These are phyloP conservation scores for Rhegmatorhina hoffmannsi DNA, from an alignment of 2,113 vertebrate genomes.

Conservation along the genomic window DNA sequence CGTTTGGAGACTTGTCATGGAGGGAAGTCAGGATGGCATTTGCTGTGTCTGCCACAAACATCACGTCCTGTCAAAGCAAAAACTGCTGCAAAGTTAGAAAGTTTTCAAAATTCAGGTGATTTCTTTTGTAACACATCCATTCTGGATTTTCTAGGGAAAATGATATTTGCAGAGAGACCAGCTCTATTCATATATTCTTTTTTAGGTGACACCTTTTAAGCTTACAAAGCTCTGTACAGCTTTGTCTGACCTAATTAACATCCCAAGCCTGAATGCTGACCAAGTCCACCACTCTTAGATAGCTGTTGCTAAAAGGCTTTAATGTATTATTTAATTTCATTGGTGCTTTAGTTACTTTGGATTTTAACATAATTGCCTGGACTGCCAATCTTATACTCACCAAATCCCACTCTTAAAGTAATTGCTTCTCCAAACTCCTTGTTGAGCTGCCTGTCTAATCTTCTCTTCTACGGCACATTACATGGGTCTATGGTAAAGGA, in stretches of 20 bases:
- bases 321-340: background rate
- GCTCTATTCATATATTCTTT: background rate
- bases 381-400: background rate
- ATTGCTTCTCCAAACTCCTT: conserved; percentile 20
- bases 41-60: conserved; percentile 96
- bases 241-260: background rate
- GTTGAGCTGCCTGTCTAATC: background rate
- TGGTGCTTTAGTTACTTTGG: background rate
- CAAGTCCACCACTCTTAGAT: background rate
- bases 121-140: background rate
- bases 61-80: conserved; percentile 84
- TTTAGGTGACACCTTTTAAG: background rate
- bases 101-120: background rate
- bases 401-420: background rate
- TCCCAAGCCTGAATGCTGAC: background rate
- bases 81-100: background rate
- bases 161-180: background rate
- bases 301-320: background rate
- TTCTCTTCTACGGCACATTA: background rate
- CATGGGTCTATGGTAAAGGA: background rate
- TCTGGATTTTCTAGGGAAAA: background rate
- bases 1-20: conserved; percentile 87
- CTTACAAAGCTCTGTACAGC: background rate
- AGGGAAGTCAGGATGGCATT: conserved; percentile 89
- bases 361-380: conserved; percentile 25